These are phyloP conservation scores for Polydrusus pterygomalis DNA, from an alignment of 2,888 invertebrate genomes.

Conservation along the genomic window DNA sequence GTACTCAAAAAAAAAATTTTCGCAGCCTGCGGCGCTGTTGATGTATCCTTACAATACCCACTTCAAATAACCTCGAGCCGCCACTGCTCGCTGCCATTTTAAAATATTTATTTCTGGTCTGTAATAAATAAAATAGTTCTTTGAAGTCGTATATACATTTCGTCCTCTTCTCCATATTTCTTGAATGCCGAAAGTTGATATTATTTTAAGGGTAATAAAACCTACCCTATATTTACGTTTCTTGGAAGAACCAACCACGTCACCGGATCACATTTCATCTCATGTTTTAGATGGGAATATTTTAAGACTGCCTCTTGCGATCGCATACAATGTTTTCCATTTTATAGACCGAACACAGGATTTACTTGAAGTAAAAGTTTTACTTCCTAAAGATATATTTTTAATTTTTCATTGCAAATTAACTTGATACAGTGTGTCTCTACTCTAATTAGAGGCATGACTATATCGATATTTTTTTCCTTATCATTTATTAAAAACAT, in stretches of 20 bases:
- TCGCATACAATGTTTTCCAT: constrained; percentile 11
- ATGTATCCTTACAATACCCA: no score
- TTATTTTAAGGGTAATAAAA: constrained; percentile 23
- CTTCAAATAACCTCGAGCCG: no score
- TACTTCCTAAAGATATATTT: neutral
- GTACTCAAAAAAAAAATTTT: no score
- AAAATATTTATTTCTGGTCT: neutral
- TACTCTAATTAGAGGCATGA: no score
- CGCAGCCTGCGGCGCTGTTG: no score
- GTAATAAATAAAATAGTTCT: neutral
- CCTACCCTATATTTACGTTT: constrained; percentile 19
- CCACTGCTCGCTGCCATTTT: no score
- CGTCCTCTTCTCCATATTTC: neutral
- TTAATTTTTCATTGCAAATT: no score
- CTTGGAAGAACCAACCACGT: constrained; percentile 5
- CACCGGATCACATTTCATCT: constrained; percentile 13
- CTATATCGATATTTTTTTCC: no score
- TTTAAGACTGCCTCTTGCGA: constrained; percentile 4
- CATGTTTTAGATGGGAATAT: constrained; percentile 12
- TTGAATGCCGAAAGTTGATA: constrained; percentile 7
- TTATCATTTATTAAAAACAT: no score
- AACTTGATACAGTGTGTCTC: no score
- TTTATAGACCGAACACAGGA: neutral
- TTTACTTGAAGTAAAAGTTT: constrained; percentile 2
- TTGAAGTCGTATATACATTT: neutral